A percentile compares a stretch with the other conserved stretches of the same genome.
These are phyloP conservation scores for Callipepla californica DNA, from an alignment of 2,113 vertebrate genomes.

Conservation along the genomic window DNA sequence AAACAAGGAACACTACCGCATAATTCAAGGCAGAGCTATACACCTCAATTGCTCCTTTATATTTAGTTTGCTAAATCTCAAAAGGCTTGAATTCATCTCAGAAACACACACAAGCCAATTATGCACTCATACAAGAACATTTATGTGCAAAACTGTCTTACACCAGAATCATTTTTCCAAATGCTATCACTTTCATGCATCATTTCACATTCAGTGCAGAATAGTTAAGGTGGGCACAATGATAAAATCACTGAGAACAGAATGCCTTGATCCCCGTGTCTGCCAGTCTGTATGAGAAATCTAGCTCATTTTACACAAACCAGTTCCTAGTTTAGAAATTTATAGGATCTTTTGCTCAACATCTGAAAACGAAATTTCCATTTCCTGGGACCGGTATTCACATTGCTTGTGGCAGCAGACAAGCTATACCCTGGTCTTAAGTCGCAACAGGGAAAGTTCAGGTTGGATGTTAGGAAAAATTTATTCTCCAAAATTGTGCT, in stretches of 20 bases:
- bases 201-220: neutral
- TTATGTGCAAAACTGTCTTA: neutral
- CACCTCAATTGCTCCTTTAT: neutral
- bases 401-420: neutral
- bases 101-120: neutral
- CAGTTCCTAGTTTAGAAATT: neutral
- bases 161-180: neutral
- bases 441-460: no score
- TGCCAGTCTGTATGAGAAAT: neutral
- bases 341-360: neutral
- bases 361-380: neutral
- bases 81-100: neutral
- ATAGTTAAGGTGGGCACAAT: neutral
- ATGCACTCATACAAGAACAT: neutral
- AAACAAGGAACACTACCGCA: neutral
- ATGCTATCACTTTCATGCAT: neutral
- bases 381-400: neutral
- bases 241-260: neutral
- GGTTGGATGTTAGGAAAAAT: no score
- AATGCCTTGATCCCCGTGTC: neutral
- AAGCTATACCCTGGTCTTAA: neutral
- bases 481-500: no score
- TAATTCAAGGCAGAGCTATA: neutral
- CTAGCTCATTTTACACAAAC: neutral
- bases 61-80: neutral